Percentiles rank a stretch among this genome's conserved stretches.
phyloP scores from a whole-genome alignment of 2,113 vertebrate species.

The Malurus elegans region DNA sequence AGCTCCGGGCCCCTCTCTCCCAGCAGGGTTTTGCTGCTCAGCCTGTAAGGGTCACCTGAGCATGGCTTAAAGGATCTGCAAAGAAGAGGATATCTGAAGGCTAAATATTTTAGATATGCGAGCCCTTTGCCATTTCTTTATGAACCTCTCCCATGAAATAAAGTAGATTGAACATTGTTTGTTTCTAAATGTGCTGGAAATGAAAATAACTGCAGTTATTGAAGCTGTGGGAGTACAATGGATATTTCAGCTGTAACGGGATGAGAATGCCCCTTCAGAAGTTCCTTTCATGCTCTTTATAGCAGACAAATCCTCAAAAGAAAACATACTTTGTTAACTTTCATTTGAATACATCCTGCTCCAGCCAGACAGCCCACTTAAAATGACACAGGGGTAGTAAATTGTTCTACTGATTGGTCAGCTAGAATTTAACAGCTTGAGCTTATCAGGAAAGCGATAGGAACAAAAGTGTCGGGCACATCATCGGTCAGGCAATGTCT shows the following conservation, averaged over 20 bases:
- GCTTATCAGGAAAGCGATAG: neutral
- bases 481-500: neutral
- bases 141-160: slow-evolving; percentile 28
- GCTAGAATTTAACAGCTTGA: neutral
- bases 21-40: slow-evolving; percentile 23
- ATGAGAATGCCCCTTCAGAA: neutral
- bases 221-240: neutral
- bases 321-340: slow-evolving; percentile 44
- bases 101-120: slow-evolving; percentile 33
- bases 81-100: slow-evolving; percentile 12
- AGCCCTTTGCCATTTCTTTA: slow-evolving; percentile 51
- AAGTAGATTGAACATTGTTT: slow-evolving; percentile 39
- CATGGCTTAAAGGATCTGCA: slow-evolving; percentile 9
- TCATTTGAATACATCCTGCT: slow-evolving; percentile 31
- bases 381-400: slow-evolving; percentile 36
- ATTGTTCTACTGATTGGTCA: slow-evolving; percentile 18
- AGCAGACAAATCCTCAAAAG: slow-evolving; percentile 15
- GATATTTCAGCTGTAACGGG: neutral
- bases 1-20: neutral
- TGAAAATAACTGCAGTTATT: slow-evolving; percentile 34
- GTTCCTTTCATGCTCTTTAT: slow-evolving; percentile 1
- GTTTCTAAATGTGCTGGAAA: slow-evolving; percentile 53
- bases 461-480: neutral
- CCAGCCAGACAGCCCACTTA: neutral
- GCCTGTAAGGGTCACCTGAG: slow-evolving; percentile 20